phyloP scores from a whole-genome alignment of 2,113 vertebrate genomes.

The Lucifuga dentata region DNA sequence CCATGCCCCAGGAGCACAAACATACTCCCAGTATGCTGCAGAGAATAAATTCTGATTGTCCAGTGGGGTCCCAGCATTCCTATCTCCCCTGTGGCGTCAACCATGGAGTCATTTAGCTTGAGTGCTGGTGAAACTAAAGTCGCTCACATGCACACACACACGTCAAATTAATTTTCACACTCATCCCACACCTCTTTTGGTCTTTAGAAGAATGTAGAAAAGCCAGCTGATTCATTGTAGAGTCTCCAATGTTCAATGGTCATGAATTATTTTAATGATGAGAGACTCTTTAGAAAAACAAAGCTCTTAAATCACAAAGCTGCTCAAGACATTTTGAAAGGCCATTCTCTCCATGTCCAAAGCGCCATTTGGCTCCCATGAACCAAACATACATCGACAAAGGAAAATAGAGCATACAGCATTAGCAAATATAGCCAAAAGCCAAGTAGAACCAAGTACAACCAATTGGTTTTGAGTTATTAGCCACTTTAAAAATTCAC shows the following conservation, averaged over 20 bases:
- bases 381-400: slow-evolving; percentile 49
- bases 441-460: slow-evolving; percentile 12
- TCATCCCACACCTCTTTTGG: slow-evolving; percentile 71
- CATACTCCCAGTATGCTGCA: slow-evolving; percentile 66
- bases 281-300: slow-evolving; percentile 81
- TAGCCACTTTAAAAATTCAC: neutral
- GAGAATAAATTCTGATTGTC: slow-evolving; percentile 91
- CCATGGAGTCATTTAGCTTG: slow-evolving; percentile 87
- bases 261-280: slow-evolving; percentile 87
- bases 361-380: slow-evolving; percentile 60
- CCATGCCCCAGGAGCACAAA: slow-evolving; percentile 64
- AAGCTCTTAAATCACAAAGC: slow-evolving; percentile 83
- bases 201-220: slow-evolving; percentile 77
- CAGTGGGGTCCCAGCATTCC: slow-evolving; percentile 62
- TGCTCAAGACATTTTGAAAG: slow-evolving; percentile 68
- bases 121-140: slow-evolving; percentile 51
- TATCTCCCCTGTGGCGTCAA: slow-evolving; percentile 85
- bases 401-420: slow-evolving; percentile 45
- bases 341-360: slow-evolving; percentile 61
- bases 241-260: slow-evolving; percentile 79
- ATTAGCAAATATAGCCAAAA: slow-evolving; percentile 11
- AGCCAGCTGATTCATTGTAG: slow-evolving; percentile 85
- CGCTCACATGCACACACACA: slow-evolving; percentile 10
- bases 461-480: slow-evolving; percentile 14
- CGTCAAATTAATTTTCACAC: slow-evolving; percentile 85